Base-by-base conservation (phyloP, 1,140 invertebrate species). In the Bombus pyrosoma region DNA sequence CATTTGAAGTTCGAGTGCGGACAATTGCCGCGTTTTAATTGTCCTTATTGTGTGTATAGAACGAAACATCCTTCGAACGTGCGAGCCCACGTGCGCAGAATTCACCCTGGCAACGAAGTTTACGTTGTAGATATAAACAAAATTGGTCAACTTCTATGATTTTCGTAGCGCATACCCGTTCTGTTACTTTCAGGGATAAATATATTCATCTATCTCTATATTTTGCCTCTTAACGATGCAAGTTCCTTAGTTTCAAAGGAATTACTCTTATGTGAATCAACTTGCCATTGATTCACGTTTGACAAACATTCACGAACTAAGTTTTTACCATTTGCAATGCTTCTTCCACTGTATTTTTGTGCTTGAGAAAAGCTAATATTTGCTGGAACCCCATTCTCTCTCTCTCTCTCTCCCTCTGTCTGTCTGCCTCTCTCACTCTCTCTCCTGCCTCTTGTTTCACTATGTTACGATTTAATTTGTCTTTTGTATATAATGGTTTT, bases 1-100 rank as follows among this genome's bases (percentile, higher is more conserved):
- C 96, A 97, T 90, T 95, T 96, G 87, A 96, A 96, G 90, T 96
- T 96, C 90, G 96, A 97, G 90, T 97, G 97, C 93, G 96, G 96
- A 28, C 96, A 96, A 86, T 95, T 95, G 87, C 96, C 96, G 12
- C 95, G 96, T 85, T 97, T 97, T 93, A 95, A 95, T 88, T 96
- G 97, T 91, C 94, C 95, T 68, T 90, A 94, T 72, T 96, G 95
- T 86, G 69, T 80, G 15, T 94, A 95, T 80, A 92, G 89, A 32
- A 93, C 93, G 39, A 85, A 78, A 39, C 89, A 91, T 81, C 87
- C 89, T 12, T 92, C 90, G 32, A 92, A 93, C 43, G 87, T 92
- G 39, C 80, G 84, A 1, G 81, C 71, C 0, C 91, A 92, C 34
- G 89, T 92, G 28, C 85, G 86, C 34, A 81, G 97, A 59, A 97